Conservation (phyloP, 2,888 invertebrate genomes). For the Lumbricus terrestris region DNA sequence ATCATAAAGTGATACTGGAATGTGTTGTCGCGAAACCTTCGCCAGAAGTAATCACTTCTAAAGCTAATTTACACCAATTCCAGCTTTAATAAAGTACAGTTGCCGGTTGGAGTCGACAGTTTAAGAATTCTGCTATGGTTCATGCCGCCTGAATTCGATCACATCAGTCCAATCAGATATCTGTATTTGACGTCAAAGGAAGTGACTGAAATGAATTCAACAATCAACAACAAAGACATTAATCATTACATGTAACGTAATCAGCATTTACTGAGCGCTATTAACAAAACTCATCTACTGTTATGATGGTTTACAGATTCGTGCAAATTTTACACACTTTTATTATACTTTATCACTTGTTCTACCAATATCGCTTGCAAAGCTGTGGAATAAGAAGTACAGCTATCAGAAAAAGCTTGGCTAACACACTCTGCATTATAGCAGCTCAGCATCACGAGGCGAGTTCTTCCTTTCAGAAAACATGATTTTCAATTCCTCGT, state of each 20-base stretch:
- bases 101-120: background rate
- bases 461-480: too few species aligned
- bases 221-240: background rate
- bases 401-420: too few species aligned
- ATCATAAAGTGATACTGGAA: background rate
- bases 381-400: too few species aligned
- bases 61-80: constrained; percentile 3
- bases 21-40: background rate
- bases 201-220: background rate
- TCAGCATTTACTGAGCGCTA: background rate
- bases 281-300: background rate
- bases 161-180: background rate
- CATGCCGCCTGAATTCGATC: background rate
- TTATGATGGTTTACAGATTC: background rate
- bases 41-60: background rate
- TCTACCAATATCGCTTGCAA: too few species aligned
- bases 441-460: too few species aligned
- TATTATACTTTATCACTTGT: too few species aligned
- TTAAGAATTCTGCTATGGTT: background rate
- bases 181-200: constrained; percentile 4
- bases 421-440: too few species aligned
- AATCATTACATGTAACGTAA: too few species aligned
- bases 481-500: too few species aligned
- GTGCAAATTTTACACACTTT: too few species aligned
- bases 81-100: background rate